A percentile compares a stretch with the other conserved stretches of the same genome.
Conservation (phyloP, 2,113 vertebrate genomes). For the Thryonomys swinderianus region DNA sequence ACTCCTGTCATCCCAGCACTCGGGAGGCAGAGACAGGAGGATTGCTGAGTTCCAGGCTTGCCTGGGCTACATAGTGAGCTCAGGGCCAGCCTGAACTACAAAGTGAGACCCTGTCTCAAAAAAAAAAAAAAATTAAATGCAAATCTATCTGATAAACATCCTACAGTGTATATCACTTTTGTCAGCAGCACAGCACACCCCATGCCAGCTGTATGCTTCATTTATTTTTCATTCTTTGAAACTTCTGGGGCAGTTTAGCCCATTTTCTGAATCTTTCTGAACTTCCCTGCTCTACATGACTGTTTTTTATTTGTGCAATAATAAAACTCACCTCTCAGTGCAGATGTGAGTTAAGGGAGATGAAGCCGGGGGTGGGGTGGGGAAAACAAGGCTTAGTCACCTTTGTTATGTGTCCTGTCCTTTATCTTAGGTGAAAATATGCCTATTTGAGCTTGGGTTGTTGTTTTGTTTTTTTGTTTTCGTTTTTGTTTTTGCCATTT, state of each 20-base stretch:
- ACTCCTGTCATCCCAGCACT: too few relatives aligned
- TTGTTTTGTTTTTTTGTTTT: too few relatives aligned
- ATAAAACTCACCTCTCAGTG: not conserved
- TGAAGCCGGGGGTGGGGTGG: not conserved
- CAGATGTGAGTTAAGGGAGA: not conserved
- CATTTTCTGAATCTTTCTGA: not conserved
- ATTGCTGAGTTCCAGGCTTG: too few relatives aligned
- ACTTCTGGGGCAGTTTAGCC: not conserved
- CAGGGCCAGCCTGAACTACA: too few relatives aligned
- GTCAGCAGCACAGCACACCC: not conserved
- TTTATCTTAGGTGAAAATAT: not conserved
- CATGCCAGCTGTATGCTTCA: not conserved
- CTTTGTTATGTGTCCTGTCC: not conserved
- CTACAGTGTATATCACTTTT: not conserved
- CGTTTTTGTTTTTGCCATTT: not conserved
- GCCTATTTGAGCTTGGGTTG: not conserved
- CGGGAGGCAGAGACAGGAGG: too few relatives aligned
- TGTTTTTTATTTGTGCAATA: not conserved
- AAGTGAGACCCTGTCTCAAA: too few relatives aligned
- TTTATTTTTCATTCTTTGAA: conserved; percentile 8
- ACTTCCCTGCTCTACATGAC: not conserved
- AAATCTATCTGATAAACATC: conserved; percentile 19
- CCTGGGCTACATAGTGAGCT: too few relatives aligned
- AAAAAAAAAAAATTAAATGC: conserved; percentile 25
- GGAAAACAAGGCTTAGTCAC: not conserved